Conservation (phyloP, 1,140 invertebrate species). For the Dreissena polymorpha region DNA sequence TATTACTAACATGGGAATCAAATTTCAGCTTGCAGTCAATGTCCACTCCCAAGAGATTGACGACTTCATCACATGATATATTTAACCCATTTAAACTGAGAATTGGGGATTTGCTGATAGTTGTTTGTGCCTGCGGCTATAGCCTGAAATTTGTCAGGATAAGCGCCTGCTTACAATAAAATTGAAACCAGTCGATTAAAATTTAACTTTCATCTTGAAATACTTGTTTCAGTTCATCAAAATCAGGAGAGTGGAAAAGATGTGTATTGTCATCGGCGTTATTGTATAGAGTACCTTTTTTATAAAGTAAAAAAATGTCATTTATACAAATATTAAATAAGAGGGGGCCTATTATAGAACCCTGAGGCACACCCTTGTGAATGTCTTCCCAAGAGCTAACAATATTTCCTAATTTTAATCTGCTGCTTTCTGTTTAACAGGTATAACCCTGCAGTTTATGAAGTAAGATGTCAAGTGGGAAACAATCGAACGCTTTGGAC, state of each 20-base stretch:
- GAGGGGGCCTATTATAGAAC: slow-evolving; percentile 18
- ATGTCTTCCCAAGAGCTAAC: neutral
- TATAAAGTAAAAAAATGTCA: slow-evolving; percentile 23
- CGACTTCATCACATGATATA: no score
- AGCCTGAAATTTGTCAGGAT: slow-evolving; percentile 44
- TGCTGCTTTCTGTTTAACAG: no score
- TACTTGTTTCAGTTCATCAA: neutral
- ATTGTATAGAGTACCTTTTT: slow-evolving; percentile 3
- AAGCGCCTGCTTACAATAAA: neutral
- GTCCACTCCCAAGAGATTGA: no score
- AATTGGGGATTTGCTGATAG: neutral
- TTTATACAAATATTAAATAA: slow-evolving; percentile 36
- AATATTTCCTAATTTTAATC: slow-evolving; percentile 2
- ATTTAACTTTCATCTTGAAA: no score
- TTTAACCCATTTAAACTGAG: no score
- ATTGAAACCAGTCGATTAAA: no score
- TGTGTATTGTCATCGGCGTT: slow-evolving; percentile 33
- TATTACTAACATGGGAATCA: slow-evolving; percentile 29
- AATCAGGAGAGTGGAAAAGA: neutral
- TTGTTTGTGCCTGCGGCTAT: slow-evolving; percentile 19
- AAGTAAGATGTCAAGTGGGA: no score
- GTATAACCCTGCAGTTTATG: no score
- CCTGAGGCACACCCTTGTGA: slow-evolving; percentile 16
- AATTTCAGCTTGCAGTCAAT: no score
- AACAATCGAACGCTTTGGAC: no score